Conservation (phyloP, 2,888 invertebrate species). For the Andrena marginata region DNA sequence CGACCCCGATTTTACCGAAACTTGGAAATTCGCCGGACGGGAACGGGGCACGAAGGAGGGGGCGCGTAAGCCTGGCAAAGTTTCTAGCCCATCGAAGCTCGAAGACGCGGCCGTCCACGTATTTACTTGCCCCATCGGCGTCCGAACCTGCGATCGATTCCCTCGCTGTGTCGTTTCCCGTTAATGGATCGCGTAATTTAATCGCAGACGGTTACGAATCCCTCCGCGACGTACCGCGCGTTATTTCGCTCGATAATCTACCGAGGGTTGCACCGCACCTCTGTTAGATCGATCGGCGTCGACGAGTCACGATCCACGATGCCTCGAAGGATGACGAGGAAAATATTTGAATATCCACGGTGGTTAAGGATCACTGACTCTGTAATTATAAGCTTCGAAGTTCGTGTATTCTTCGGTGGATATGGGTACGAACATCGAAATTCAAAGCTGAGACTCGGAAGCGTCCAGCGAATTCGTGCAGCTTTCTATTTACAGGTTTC, state of each 20-base stretch:
- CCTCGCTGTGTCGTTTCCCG: slow-evolving; percentile 71
- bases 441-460: neutral
- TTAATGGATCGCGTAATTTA: slow-evolving; percentile 76
- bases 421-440: too few relatives aligned
- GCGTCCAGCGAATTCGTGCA: neutral
- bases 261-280: slow-evolving; percentile 46
- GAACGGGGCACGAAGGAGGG: neutral
- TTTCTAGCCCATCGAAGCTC: slow-evolving; percentile 10
- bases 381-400: too few relatives aligned
- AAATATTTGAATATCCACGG: slow-evolving; percentile 41
- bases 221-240: slow-evolving; percentile 50
- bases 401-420: too few relatives aligned
- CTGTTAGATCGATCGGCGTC: slow-evolving; percentile 6
- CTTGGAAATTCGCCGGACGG: neutral
- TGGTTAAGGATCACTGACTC: neutral
- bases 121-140: slow-evolving; percentile 16
- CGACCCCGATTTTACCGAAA: too few relatives aligned
- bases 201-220: slow-evolving; percentile 72
- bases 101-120: neutral
- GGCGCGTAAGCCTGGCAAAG: neutral
- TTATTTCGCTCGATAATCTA: slow-evolving; percentile 58
- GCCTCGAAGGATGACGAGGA: slow-evolving; percentile 74
- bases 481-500: neutral
- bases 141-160: slow-evolving; percentile 61
- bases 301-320: slow-evolving; percentile 60